Percentiles rank a stretch among this genome's conserved stretches.
Conservation (phyloP, 2,888 invertebrate species). For the Megalurothrips usitatus region DNA sequence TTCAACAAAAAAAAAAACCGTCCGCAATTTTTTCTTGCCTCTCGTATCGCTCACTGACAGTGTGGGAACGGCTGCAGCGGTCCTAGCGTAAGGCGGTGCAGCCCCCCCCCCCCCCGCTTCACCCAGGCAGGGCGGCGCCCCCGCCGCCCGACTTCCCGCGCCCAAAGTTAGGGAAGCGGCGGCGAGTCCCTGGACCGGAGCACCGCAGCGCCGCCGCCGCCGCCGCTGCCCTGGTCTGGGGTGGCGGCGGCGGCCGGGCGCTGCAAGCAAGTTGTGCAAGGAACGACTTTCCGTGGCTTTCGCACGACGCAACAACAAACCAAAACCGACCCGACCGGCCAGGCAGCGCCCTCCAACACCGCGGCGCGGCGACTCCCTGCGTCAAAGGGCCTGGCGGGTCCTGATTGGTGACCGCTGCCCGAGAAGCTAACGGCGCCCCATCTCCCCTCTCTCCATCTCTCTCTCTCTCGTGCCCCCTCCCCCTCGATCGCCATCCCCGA, state of each 20-base stretch:
- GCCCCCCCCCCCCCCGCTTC: background rate
- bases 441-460: background rate
- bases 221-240: background rate
- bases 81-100: background rate
- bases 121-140: background rate
- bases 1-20: too few species aligned
- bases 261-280: too few species aligned
- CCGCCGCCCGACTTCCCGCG: background rate
- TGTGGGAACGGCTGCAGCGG: background rate
- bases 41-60: too few species aligned
- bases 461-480: background rate
- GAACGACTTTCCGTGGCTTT: conserved; percentile 21
- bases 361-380: background rate
- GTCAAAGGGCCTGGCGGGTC: background rate
- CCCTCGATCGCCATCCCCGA: background rate
- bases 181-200: background rate
- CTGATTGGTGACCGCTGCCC: too few species aligned
- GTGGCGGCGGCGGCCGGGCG: background rate
- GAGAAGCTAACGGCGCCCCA: background rate
- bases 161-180: background rate
- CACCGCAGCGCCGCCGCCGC: background rate
- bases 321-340: background rate
- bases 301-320: conserved; percentile 14
- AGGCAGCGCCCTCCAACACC: background rate
- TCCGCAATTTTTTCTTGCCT: too few species aligned